Evolutionary conservation across 53 echinoderm and acorn worm species (phyloP), one percentile per base, ranked within the genome.

Genomic region (Temnopleurus reevesii): DNA sequence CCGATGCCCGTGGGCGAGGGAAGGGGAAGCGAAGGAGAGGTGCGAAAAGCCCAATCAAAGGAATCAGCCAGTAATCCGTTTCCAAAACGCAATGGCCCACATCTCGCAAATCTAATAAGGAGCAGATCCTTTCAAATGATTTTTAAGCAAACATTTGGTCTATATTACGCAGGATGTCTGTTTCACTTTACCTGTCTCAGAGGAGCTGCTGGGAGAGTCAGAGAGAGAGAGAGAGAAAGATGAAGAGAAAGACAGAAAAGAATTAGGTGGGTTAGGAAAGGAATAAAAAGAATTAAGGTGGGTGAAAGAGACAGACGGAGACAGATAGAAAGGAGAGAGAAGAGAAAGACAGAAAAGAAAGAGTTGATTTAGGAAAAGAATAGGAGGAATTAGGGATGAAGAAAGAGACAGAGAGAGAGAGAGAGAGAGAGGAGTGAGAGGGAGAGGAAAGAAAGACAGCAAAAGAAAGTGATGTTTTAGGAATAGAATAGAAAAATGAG

Each of bases 91-190:
- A 85, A 35, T 85, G 85, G 85, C 85, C 85, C 85, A 85, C 85
- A 85, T 85, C 85, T 41, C 85, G 23, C 59, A 38, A 85, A 60
- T 45, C 85, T 59, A 85, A 59, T 45, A 45, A 59, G 41, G 46
- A 12, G 10, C 41, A 71, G 51, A 44, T 60, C 60, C 85, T 85
- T 61, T 60, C 8, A 59, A n/a, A 15, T 46, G 60, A 59, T 60
- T 85, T 60, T 85, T 57, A 85, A 85, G 58, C 85, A 85, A 85
- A 85, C 85, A 85, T 85, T 85, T 85, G 85, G 85, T 60, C 85
- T 59, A 58, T 46, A 85, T 85, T 85, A 85, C 85, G 60, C 46
- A 36, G 85, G 59, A 85, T 85, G 85, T 31, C 85, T 59, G 85
- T 47, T 59, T 60, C 38, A 29, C 15, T 85, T 85, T 85, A 59